These are phyloP conservation scores for Peromyscus nudipes DNA, from an alignment of 2,797 vertebrate species.

Conservation along the genomic window DNA sequence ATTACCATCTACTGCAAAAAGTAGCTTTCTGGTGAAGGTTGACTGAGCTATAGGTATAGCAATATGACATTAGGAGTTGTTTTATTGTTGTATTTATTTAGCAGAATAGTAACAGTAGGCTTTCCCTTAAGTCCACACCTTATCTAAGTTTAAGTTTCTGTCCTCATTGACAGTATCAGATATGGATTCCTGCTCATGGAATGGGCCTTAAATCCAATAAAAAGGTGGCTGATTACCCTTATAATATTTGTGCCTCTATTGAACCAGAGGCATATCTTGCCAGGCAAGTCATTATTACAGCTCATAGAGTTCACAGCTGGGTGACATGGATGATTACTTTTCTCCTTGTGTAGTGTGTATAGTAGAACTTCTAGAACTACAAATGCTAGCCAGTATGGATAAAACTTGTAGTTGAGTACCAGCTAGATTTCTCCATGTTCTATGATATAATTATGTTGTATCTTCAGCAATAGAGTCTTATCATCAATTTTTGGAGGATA, in stretches of 20 bases:
- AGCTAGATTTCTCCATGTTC: not conserved
- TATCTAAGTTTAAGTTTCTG: not conserved
- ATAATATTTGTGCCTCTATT: not conserved
- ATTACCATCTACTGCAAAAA: not conserved
- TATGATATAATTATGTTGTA: not conserved
- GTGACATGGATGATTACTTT: not conserved
- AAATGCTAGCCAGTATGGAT: not conserved
- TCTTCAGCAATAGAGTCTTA: not conserved
- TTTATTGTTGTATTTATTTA: not conserved
- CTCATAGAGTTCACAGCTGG: not conserved
- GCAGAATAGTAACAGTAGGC: not conserved
- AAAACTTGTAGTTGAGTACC: not conserved
- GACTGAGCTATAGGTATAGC: not conserved
- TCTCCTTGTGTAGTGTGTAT: too few species aligned
- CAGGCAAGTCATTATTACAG: not conserved
- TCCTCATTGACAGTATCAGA: not conserved
- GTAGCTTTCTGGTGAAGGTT: not conserved
- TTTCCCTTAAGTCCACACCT: not conserved
- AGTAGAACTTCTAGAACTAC: not conserved
- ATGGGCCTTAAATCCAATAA: not conserved
- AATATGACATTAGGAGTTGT: not conserved
- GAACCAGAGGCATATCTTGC: not conserved
- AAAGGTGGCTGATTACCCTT: not conserved
- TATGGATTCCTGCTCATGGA: not conserved
- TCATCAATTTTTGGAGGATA: not conserved